Conservation (phyloP, 2,797 vertebrate species). For the Spizella passerina region DNA sequence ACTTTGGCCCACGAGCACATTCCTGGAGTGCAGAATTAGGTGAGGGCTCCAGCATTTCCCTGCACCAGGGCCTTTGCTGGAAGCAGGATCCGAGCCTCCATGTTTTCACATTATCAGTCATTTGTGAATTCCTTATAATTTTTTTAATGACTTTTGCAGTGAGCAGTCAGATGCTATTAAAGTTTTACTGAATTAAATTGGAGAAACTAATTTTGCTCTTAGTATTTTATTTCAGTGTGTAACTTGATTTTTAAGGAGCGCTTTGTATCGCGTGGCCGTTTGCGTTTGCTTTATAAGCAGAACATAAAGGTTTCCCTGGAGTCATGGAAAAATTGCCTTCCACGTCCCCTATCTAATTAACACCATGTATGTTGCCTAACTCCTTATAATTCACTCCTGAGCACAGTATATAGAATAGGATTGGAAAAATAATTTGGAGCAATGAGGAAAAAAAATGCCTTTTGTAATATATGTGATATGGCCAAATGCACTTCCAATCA, state of each 20-base stretch:
- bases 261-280: slow-evolving; percentile 29
- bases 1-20: slow-evolving; percentile 1
- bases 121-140: slow-evolving; percentile 46
- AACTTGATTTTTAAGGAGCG: slow-evolving; percentile 60
- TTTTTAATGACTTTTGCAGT: slow-evolving; percentile 62
- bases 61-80: slow-evolving; percentile 11
- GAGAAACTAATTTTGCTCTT: slow-evolving; percentile 62
- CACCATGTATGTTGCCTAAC: slow-evolving; percentile 68
- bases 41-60: neutral
- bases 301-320: slow-evolving; percentile 68
- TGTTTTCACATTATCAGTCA: slow-evolving; percentile 49
- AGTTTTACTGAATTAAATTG: slow-evolving; percentile 61
- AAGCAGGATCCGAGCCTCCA: neutral
- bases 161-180: slow-evolving; percentile 54
- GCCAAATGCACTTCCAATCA: slow-evolving; percentile 41
- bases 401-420: slow-evolving; percentile 45
- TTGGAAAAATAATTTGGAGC: slow-evolving; percentile 71
- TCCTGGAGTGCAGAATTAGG: neutral
- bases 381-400: slow-evolving; percentile 68
- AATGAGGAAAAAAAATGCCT: slow-evolving; percentile 45
- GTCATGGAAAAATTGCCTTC: slow-evolving; percentile 68
- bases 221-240: slow-evolving; percentile 59
- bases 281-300: slow-evolving; percentile 64
- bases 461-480: slow-evolving; percentile 35
- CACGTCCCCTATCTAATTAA: slow-evolving; percentile 71